Percentiles rank a stretch among this genome's conserved stretches.
Conservation (phyloP, 2,888 invertebrate genomes). For the Lomographa bimaculata region DNA sequence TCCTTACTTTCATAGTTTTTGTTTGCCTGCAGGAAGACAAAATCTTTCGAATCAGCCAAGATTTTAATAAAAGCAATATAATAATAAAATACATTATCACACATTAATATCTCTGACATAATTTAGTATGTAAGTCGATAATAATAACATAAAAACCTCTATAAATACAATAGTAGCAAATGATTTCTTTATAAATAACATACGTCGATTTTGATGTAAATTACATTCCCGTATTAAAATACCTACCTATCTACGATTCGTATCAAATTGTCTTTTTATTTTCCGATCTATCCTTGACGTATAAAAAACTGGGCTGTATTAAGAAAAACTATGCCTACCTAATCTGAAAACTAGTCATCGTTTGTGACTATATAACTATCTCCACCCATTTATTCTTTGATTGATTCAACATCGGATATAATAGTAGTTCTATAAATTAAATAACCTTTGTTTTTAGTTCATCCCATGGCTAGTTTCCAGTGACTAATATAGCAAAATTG, state of each 20-base stretch:
- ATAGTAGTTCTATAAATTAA: no score
- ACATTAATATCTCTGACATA: slow-evolving; percentile 45
- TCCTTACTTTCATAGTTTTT: neutral
- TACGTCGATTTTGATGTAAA: slow-evolving; percentile 61
- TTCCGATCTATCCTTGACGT: slow-evolving; percentile 47
- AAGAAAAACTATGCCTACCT: slow-evolving; percentile 47
- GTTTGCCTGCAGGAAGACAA: slow-evolving; percentile 39
- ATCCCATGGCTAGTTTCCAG: slow-evolving; percentile 26
- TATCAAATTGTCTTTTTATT: slow-evolving; percentile 71
- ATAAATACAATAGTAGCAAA: slow-evolving; percentile 52
- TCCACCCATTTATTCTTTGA: slow-evolving; percentile 26
- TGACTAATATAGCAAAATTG: slow-evolving; percentile 20
- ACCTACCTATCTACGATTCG: slow-evolving; percentile 80
- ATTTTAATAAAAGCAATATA: slow-evolving; percentile 46
- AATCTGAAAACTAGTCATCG: slow-evolving; percentile 51
- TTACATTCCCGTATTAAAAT: slow-evolving; percentile 78
- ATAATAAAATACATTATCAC: slow-evolving; percentile 53
- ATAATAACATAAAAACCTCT: slow-evolving; percentile 32
- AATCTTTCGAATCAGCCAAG: slow-evolving; percentile 33
- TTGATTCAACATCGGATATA: neutral
- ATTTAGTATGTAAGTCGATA: slow-evolving; percentile 21
- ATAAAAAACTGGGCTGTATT: slow-evolving; percentile 51
- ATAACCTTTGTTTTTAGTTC: slow-evolving; percentile 10
- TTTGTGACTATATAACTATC: slow-evolving; percentile 24
- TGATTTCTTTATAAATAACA: slow-evolving; percentile 39